Evolutionary conservation across 2,797 vertebrate species (phyloP), one percentile per base, ranked within the genome.

Genomic region (Hirundo rustica): DNA sequence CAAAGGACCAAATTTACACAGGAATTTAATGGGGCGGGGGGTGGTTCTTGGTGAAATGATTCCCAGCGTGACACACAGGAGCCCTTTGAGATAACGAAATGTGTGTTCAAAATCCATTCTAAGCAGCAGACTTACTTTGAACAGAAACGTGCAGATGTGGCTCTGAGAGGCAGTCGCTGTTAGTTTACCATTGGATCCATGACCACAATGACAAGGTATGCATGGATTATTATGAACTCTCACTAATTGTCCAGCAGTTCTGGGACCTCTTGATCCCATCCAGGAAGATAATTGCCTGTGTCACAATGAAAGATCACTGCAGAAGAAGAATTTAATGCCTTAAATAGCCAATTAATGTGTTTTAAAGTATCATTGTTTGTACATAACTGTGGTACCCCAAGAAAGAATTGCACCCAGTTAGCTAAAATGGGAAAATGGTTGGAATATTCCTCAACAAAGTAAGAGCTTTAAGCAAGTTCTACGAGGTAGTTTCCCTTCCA

Each of bases 171-270:
- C 20, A 48, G 47, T 36, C 55, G 7, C 64, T 66, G 40, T 71
- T 32, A 12, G 66, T 88, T 92, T 61, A 11, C 70, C 15, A 36
- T 48, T 71, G 86, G 84, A 93, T 74, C 62, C 88, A 72, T 67
- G 74, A 22, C 47, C 50, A 48, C 79, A 72, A 13, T 45, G 85
- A 47, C 13, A 27, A 76, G 70, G 67, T 4, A 3, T 19, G 75
- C 5, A 3, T 32, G 58, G 54, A 36, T 82, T 71, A 74, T 55
- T 81, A 72, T 88, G 92, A 92, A 60, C 82, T 87, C 77, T 92
- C 58, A 51, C 76, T 94, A 93, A 94, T 87, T 95, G 75, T 85
- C 80, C 65, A 64, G 73, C 85, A 76, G 60, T 83, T 65, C 77
- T 92, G 66, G 58, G 66, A 84, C 73, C 75, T 85, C 23, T 11